Evolutionary conservation across 1,140 invertebrate genomes (phyloP).

Genomic region (Acromyrmex charruanus): DNA sequence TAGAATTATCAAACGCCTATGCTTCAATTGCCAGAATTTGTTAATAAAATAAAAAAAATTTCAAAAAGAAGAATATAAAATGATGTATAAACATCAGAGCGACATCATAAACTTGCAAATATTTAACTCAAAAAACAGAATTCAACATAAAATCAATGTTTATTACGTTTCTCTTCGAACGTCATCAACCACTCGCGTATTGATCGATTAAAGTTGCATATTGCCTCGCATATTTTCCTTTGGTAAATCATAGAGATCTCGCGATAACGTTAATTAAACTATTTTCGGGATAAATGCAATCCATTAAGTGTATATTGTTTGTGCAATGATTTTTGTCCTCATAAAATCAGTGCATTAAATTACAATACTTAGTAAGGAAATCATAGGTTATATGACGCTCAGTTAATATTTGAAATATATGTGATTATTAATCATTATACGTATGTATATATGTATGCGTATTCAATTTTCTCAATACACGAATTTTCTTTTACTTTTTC

Average conservation of each 20-base stretch:
- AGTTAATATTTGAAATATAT: slow-evolving; percentile 1
- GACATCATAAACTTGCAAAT: slow-evolving; percentile 33
- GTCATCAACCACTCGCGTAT: background rate
- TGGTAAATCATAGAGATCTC: slow-evolving; percentile 26
- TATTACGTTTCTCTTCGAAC: slow-evolving; percentile 14
- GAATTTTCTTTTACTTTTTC: background rate
- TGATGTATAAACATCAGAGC: background rate
- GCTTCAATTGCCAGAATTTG: slow-evolving; percentile 8
- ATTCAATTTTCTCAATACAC: background rate
- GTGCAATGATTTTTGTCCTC: slow-evolving; percentile 34
- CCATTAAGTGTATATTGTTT: slow-evolving; percentile 68
- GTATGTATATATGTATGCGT: background rate
- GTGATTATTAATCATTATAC: background rate
- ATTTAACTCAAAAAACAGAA: slow-evolving; percentile 32
- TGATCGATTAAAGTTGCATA: slow-evolving; percentile 56
- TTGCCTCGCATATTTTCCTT: background rate
- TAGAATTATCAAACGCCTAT: background rate
- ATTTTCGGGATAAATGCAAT: slow-evolving; percentile 56
- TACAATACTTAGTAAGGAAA: no score
- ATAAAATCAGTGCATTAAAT: background rate
- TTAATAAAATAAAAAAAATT: background rate
- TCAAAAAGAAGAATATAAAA: background rate
- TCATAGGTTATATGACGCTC: background rate
- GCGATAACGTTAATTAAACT: slow-evolving; percentile 57
- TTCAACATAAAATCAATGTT: slow-evolving; percentile 44